A percentile compares a stretch with the other conserved stretches of the same genome.
Evolutionary conservation across 2,113 vertebrate species (phyloP).

Genomic region (Vicugna pacos): DNA sequence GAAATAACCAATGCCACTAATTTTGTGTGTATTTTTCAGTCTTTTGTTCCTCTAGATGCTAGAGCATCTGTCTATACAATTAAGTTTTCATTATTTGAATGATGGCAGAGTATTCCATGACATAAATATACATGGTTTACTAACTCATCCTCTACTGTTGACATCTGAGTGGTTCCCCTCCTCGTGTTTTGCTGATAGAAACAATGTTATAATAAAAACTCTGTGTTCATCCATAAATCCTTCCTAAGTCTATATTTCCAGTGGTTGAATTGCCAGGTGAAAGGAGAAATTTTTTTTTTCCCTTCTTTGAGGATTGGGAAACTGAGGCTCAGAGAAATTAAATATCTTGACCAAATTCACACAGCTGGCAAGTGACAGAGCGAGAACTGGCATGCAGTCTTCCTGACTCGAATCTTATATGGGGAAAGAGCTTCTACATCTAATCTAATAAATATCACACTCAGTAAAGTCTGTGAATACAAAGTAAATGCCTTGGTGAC

Average conservation of each 20-base stretch:
- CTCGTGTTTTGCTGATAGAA: neutral
- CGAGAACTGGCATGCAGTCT: neutral
- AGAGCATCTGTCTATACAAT: neutral
- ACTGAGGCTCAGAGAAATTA: neutral
- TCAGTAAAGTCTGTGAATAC: neutral
- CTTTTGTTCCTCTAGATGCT: neutral
- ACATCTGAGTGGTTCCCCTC: neutral
- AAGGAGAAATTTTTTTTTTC: neutral
- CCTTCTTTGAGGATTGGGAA: slow-evolving; percentile 13
- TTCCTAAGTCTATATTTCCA: neutral
- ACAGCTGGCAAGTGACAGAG: neutral
- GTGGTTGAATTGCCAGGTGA: neutral
- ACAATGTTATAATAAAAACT: neutral
- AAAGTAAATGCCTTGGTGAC: neutral
- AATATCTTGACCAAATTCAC: neutral
- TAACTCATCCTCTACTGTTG: neutral
- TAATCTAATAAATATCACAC: neutral
- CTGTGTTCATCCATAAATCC: neutral
- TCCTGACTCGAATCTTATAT: neutral
- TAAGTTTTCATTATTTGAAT: slow-evolving; percentile 22
- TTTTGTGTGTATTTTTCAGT: neutral
- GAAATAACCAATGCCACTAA: neutral
- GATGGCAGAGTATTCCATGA: neutral
- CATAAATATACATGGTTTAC: neutral
- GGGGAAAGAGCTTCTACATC: neutral